Evolutionary conservation across 2,888 invertebrate genomes (phyloP), one percentile per base, ranked within the genome.

Genomic region (Helleia helle): DNA sequence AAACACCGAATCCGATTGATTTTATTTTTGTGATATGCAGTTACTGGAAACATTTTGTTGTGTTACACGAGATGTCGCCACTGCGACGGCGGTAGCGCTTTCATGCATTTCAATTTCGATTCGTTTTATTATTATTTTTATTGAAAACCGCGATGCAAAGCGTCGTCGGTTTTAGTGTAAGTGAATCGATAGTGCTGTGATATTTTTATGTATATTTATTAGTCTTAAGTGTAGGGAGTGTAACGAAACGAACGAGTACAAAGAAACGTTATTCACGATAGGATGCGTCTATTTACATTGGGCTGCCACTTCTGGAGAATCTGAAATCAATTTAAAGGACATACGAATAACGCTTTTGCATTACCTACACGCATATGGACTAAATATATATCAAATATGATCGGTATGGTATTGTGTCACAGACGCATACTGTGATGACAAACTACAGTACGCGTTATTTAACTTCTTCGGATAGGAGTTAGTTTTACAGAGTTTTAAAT

Each of bases 111-210:
- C 60, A 58, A 65, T 65, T 72, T 81, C 74, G 79, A 80, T 79
- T 79, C 75, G 75, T 72, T 73, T 69, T 59, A 68, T 65, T 67
- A 62, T 71, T 59, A 51, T 52, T 42, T 52, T 49, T 54, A 48
- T 64, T 54, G 51, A 58, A 65, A 66, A 58, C 64, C 55, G 62
- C 56, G 71, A 57, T 63, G 83, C 83, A 55, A 72, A 81, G 83
- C 83, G 71, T 64, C 60, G 60, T 54, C 22, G 68, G 56, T 64
- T 64, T 67, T 81, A 81, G 83, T 59, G 71, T 83, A 83, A 83
- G 83, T 67, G 80, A 79, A 84, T 81, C 81, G 83, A 83, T 83
- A 73, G 81, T 83, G 83, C 83, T 84, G 83, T 84, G 83, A 84
- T 84, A 84, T 84, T 83, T 79, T 83, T 77, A 79, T 83, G 77